phyloP scores from a whole-genome alignment of 2,888 invertebrate species.

The Cerastis rubricosa region DNA sequence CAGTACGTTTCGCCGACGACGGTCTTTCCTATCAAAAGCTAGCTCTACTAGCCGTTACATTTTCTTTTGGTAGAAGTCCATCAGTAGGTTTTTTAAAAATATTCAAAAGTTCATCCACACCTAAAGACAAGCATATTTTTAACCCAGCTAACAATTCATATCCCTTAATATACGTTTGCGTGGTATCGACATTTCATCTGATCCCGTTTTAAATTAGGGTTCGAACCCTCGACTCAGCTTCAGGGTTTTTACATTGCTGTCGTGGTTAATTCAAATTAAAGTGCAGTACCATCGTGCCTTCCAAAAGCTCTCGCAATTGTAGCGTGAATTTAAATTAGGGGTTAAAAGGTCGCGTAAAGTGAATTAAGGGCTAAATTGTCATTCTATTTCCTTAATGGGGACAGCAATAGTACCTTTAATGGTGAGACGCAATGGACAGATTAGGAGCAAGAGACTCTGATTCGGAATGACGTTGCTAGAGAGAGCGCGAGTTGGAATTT shows the following conservation, averaged over 20 bases:
- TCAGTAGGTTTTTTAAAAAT: background rate
- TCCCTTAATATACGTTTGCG: slow-evolving; percentile 23
- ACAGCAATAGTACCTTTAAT: slow-evolving; percentile 41
- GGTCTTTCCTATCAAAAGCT: background rate
- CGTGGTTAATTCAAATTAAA: slow-evolving; percentile 66
- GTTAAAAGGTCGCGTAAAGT: slow-evolving; percentile 52
- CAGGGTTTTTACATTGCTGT: slow-evolving; percentile 57
- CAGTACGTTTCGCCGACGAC: background rate
- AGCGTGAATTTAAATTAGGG: slow-evolving; percentile 62
- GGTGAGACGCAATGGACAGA: slow-evolving; percentile 31
- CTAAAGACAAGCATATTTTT: slow-evolving; percentile 23
- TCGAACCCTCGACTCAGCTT: slow-evolving; percentile 37
- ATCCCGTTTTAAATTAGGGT: slow-evolving; percentile 62
- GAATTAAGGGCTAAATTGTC: slow-evolving; percentile 50
- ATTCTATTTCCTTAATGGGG: slow-evolving; percentile 51
- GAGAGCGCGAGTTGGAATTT: background rate
- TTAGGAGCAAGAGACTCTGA: slow-evolving; percentile 34
- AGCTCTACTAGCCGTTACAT: background rate
- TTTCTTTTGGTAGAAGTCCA: background rate
- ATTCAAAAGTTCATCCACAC: background rate
- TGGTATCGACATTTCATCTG: slow-evolving; percentile 60
- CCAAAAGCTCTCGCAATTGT: slow-evolving; percentile 56
- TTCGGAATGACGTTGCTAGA: slow-evolving; percentile 20
- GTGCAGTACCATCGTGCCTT: slow-evolving; percentile 54
- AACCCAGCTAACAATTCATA: slow-evolving; percentile 37